Evolutionary conservation across 2,797 vertebrate species (phyloP).

Genomic region (Eupleurogrammus muticus): DNA sequence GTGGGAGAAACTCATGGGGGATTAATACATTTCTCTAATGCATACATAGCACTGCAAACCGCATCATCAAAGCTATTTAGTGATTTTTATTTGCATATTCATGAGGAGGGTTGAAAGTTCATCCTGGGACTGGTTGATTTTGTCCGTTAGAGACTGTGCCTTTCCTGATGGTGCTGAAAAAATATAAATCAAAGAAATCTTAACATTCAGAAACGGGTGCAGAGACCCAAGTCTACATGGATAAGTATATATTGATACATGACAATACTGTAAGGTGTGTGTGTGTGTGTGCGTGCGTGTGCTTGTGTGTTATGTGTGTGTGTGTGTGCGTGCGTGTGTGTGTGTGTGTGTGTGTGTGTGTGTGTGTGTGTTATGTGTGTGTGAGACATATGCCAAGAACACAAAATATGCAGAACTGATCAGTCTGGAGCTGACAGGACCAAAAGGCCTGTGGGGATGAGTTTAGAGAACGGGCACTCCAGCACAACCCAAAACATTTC

Average conservation of each 20-base stretch:
- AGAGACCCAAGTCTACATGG: slow-evolving; percentile 66
- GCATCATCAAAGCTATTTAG: not conserved
- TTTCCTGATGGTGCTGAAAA: slow-evolving; percentile 95
- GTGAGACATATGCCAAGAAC: slow-evolving; percentile 86
- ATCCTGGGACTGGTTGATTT: slow-evolving; percentile 40
- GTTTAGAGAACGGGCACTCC: slow-evolving; percentile 69
- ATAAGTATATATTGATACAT: slow-evolving; percentile 74
- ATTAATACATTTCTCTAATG: slow-evolving; percentile 8
- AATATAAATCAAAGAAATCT: slow-evolving; percentile 72
- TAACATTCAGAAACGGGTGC: slow-evolving; percentile 81
- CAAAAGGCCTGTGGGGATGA: slow-evolving; percentile 76
- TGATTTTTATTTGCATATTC: slow-evolving; percentile 1
- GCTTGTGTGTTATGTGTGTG: slow-evolving; percentile 51
- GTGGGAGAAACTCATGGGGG: slow-evolving; percentile 7
- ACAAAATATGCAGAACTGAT: slow-evolving; percentile 84
- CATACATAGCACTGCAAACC: slow-evolving; percentile 9
- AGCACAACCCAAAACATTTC: slow-evolving; percentile 74
- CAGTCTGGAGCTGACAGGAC: slow-evolving; percentile 85
- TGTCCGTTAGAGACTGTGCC: slow-evolving; percentile 92
- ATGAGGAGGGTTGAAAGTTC: slow-evolving; percentile 63
- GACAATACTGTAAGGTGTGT: slow-evolving; percentile 75
- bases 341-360: slow-evolving; percentile 50
- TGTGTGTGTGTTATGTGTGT: slow-evolving; percentile 50
- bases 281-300: slow-evolving; percentile 46
- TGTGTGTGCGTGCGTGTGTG: slow-evolving; percentile 49